Conservation (phyloP, 1,140 invertebrate genomes). For the Ridgeia piscesae region DNA sequence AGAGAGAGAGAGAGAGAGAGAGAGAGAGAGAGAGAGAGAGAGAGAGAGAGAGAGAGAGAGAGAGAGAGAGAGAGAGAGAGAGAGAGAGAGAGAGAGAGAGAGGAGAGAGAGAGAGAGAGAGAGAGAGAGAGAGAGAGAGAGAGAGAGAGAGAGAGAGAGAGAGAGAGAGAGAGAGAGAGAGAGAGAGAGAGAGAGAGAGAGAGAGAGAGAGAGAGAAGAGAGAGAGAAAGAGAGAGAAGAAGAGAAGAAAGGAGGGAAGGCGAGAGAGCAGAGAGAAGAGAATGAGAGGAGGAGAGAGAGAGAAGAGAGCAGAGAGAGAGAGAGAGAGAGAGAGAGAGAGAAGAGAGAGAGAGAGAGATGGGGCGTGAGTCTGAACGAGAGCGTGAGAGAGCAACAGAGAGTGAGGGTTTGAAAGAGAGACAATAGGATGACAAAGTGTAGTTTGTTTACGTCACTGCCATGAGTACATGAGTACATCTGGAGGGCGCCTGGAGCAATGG, state of each 20-base stretch:
- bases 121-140: constrained; percentile 14
- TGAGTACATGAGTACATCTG: neutral
- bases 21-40: constrained; percentile 25
- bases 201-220: too few species aligned
- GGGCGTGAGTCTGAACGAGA: neutral
- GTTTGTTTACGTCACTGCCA: neutral
- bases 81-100: too few species aligned
- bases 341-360: too few species aligned
- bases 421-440: too few species aligned
- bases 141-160: constrained; percentile 11
- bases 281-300: too few species aligned
- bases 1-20: constrained; percentile 23
- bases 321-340: too few species aligned
- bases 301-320: too few species aligned
- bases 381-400: neutral
- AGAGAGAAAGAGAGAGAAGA: too few species aligned
- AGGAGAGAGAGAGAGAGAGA: too few species aligned
- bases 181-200: neutral
- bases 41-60: constrained; percentile 21
- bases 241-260: too few species aligned
- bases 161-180: constrained; percentile 26
- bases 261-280: too few species aligned
- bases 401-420: neutral
- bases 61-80: neutral
- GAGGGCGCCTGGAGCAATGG: neutral